Base-by-base conservation (phyloP, 92 coral and sea anemone species). In the Siderastrea siderea region DNA sequence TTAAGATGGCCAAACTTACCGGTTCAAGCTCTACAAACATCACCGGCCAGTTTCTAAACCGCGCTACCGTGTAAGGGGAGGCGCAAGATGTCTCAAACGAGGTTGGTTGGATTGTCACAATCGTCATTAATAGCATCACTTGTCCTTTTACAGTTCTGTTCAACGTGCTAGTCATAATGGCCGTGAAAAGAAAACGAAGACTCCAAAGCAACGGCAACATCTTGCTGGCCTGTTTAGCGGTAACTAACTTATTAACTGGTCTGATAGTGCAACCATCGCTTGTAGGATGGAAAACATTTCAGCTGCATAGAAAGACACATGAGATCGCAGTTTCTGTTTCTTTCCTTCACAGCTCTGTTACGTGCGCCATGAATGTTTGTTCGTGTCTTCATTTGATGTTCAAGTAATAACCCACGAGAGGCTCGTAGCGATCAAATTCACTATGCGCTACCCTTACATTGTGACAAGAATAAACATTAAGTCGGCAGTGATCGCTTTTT, bases 171-270 rank as follows among this genome's bases (percentile, higher is more conserved):
- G 38, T 26, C 38, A 26, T 26, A 26, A 26, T 26, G 38, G 38
- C 38, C 38, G 80, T 75, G 26, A 57, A 75, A 57, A 55, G 65
- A 57, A 55, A 16, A 43, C 80, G 66, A 57, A 38, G 80, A 55
- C 65, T 75, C n/a, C 80, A 58, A 17, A 75, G 3, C 52, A 75
- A 75, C 66, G 14, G 49, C 50, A 75, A 66, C 73, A 79, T 63
- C 62, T 48, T 47, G 61, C 72, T 62, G 5, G 60, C 84, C 38
- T 79, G 58, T 62, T 66, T 79, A 63, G 84, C 84, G 60, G 45
- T 15, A 16, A 79, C 84, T 11, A 61, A 79, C 11, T n/a, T 38
- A 13, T 79, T 79, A 0, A 47, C 47, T 47, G 73, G 73, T 62
- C 57, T 79, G 12, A 2, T 54, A 1, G 63, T 12, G 12, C 80